Base-by-base conservation (phyloP, 2,113 vertebrate species). In the Coracopsis vasa region DNA sequence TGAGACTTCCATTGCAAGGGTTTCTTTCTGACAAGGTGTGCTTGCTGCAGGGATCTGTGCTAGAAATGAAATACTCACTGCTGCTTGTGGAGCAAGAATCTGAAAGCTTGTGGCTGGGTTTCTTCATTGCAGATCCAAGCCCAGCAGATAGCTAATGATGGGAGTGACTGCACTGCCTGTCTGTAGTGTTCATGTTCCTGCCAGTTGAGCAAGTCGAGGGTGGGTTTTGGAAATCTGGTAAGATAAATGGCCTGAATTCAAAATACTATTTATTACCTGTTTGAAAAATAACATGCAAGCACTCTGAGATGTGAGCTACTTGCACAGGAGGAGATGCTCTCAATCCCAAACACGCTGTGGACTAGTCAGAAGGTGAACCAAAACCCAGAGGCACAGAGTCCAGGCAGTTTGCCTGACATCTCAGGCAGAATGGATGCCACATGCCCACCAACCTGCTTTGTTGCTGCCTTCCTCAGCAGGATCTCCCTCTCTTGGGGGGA, bases 341-440 rank as follows among this genome's bases (percentile, higher is more conserved):
- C 45, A 27, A 23, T 62, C 35, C 33, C 47, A 66, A 24, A 50
- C 9, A 10, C 6, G 1, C 2, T 0, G 1, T 3, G 4, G 39
- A 5, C 61, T 53, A 31, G 18, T 18, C 13, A 16, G 56, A 42
- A 66, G 10, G 14, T 1, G 3, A 70, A 58, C 12, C 2, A 21
- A n/a, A 81, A 72, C 19, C 2, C 35, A n/a, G 51, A 70, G 73
- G 24, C 18, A 25, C 11, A 3, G 39, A 25, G 42, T 21, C 51
- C 13, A 41, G 39, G 17, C 29, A 54, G 10, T 47, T 41, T 70
- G 29, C 17, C 5, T 28, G 6, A 44, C 6, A 8, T 42, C 1
- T 0, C 23, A 47, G 65, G 51, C 31, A 74, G 54, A 48, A 45
- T 65, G 37, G 56, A 58, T 58, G 21, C 56, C 2, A 4, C 6